A percentile compares a stretch with the other conserved stretches of the same genome.
These are phyloP conservation scores for Cartodere bifasciata DNA, from an alignment of 2,888 invertebrate species.

Conservation along the genomic window DNA sequence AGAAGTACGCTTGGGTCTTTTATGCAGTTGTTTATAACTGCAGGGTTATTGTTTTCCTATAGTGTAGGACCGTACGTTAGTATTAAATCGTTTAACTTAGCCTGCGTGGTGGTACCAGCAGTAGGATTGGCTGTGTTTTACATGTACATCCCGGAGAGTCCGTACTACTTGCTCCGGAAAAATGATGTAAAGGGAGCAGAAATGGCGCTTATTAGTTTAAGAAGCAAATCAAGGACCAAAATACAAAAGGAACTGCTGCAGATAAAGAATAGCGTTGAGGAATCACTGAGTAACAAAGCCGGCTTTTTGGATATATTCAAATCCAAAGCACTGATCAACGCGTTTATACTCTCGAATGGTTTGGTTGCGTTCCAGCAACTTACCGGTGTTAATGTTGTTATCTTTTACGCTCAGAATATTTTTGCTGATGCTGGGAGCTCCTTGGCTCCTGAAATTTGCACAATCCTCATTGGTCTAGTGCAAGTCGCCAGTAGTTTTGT, in stretches of 20 bases:
- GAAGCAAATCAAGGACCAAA: conserved; percentile 45
- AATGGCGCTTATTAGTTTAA: conserved; percentile 48
- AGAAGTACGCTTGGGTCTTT: conserved; percentile 73
- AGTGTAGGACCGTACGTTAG: conserved; percentile 56
- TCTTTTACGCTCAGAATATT: conserved; percentile 65
- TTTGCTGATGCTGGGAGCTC: conserved; percentile 53
- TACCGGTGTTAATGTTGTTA: conserved; percentile 67
- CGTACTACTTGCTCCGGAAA: conserved; percentile 52
- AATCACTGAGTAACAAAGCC: conserved; percentile 33
- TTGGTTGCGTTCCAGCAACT: conserved; percentile 75
- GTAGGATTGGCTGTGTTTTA: conserved; percentile 35
- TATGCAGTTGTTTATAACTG: conserved; percentile 58
- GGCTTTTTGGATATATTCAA: conserved; percentile 31
- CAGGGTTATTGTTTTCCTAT: conserved; percentile 60
- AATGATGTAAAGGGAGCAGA: conserved; percentile 49
- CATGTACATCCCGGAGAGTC: conserved; percentile 68
- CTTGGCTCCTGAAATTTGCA: conserved; percentile 46
- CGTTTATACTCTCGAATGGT: conserved; percentile 59
- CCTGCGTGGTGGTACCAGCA: conserved; percentile 46
- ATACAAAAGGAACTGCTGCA: conserved; percentile 48
- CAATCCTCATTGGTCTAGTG: conserved; percentile 69
- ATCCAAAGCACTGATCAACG: conserved; percentile 59
- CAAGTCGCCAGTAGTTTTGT: conserved; percentile 64
- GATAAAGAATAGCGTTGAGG: conserved; percentile 32
- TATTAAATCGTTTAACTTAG: conserved; percentile 50